Evolutionary conservation across 1,140 invertebrate genomes (phyloP), one percentile per base, ranked within the genome.

Genomic region (Heterodera carotae): DNA sequence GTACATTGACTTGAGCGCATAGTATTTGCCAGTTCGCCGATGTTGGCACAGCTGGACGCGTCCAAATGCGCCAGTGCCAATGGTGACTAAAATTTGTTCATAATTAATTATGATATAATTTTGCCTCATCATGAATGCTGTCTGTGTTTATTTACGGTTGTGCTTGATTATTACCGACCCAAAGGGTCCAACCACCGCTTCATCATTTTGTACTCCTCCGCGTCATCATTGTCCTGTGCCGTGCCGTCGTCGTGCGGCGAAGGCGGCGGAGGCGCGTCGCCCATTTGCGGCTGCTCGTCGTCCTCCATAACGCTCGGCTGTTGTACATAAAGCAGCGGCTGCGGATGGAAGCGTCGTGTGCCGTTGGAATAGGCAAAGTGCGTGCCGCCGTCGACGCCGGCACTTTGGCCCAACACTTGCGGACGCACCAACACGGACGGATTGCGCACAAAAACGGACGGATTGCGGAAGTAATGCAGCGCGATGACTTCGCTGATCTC

Each of bases 51-150:
- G 71, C n/a, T 86, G 48, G 25, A 87, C 85, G 25, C 86, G 69
- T 8, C 85, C 85, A 69, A 88, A 87, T 2, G 85, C 85, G 2
- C 85, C 85, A 22, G 81, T 86, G 69, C 85, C 85, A 82, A 79
- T 62, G 33, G 72, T 69, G 29, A 56, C 48, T 56, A 22, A 56
- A 56, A 18, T 56, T 56, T 56, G 22, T 72, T 75, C 27, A 76
- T 75, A 6, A 33, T 34, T 43, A 8, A 12, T 8, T 43, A 43
- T 72, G 10, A 29, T 2, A 27, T 39, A 22, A 5, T 10, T 75
- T 76, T 22, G 12, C 12, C 62, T 31, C 12, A 31, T 31, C 12
- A 7, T 31, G 7, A 36, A 31, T 66, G 34, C 62, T 66, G 7
- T 31, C 62, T 8, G 6, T 43, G 12, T 43, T 43, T 43, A n/a